Evolutionary conservation across 2,888 invertebrate genomes (phyloP), one percentile per base, ranked within the genome.

Genomic region (Drosophila dives): DNA sequence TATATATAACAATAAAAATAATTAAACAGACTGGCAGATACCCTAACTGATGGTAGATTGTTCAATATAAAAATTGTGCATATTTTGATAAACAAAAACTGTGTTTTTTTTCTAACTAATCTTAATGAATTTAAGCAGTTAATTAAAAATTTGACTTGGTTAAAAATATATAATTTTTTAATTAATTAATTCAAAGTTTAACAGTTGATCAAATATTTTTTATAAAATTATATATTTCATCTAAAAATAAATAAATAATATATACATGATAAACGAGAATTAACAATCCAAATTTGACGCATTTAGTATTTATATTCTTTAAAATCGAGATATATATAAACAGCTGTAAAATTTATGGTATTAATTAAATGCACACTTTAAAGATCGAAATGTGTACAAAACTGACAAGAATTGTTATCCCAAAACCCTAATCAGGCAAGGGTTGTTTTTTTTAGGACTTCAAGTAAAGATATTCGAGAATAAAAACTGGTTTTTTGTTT

Each of bases 91-190:
- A 17, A 7, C 17, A 17, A 17, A 36, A 36, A 17, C 15, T 4
- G 6, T 42, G 42, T 11, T 42, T 42, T 42, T 42, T 12, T 7
- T 20, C 26, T 2, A 6, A 0, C 3, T 7, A 1, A 12, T 1
- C 6, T 7, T 2, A 6, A 45, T 20, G 1, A 7, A 7, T 12
- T 7, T 2, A 2, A 6, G 6, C 0, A 11, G 1, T n/a, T 20
- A 5, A 40, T 2, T 10, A n/a, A 3, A 20, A 12, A 20, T 1
- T 5, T 3, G 3, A 12, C 0, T 6, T 29, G 29, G 5, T 6
- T 12, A 3, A 20, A 45, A 15, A 20, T 20, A 2, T 15, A 45
- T 20, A 3, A 7, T 12, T 45, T 12, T 7, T 3, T 0, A 2
- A 20, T 12, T n/a, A n/a, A n/a, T n/a, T n/a, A n/a, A n/a, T n/a